phyloP scores from a whole-genome alignment of 2,113 vertebrate species.

The Pachypanchax playfairii region DNA sequence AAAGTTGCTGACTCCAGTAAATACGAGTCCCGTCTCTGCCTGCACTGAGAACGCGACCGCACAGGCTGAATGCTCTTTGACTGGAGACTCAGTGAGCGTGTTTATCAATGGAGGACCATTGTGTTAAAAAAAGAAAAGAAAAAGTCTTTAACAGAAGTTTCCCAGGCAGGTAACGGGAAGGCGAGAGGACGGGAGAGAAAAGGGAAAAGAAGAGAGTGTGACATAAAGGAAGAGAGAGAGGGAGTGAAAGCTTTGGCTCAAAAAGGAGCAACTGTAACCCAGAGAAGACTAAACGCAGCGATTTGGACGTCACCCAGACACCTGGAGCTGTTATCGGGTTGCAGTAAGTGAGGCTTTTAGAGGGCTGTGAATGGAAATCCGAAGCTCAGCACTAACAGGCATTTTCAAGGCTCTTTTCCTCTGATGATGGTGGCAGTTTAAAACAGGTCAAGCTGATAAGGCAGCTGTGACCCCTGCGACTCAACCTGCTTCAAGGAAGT shows the following conservation, averaged over 20 bases:
- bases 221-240: no score
- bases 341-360: conserved; percentile 52
- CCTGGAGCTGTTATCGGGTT: conserved; percentile 70
- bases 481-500: conserved; percentile 34
- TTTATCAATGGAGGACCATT: conserved; percentile 51
- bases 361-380: conserved; percentile 62
- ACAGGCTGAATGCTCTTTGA: conserved; percentile 43
- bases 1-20: conserved; percentile 70
- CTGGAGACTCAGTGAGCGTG: conserved; percentile 26
- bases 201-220: conserved; percentile 8
- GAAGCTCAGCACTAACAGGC: conserved; percentile 67
- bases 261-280: conserved; percentile 28
- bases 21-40: conserved; percentile 56
- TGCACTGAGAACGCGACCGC: conserved; percentile 35
- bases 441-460: conserved; percentile 69
- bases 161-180: conserved; percentile 11
- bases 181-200: conserved; percentile 2
- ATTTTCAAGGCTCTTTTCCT: conserved; percentile 56
- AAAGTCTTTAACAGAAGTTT: conserved; percentile 40
- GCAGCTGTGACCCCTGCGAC: conserved; percentile 29
- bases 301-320: conserved; percentile 60
- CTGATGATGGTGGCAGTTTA: conserved; percentile 62
- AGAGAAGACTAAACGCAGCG: conserved; percentile 55
- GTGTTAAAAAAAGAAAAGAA: conserved; percentile 27
- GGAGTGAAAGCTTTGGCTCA: conserved; percentile 7